Evolutionary conservation across 2,113 vertebrate species (phyloP), one percentile per base, ranked within the genome.

Genomic region (Barbus barbus): DNA sequence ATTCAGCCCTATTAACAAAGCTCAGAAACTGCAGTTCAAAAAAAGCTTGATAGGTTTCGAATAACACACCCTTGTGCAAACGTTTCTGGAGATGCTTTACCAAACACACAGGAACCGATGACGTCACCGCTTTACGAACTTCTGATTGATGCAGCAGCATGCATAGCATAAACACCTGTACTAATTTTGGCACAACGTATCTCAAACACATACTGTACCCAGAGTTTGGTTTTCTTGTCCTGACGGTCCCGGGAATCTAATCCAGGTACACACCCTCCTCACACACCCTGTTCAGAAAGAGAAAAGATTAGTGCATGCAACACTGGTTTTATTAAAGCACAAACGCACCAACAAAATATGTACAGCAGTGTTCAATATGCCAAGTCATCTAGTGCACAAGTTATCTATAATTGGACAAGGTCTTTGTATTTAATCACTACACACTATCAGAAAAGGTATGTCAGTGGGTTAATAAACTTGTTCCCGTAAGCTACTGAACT

Each of bases 211-310:
- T 24, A 51, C 48, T 7, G 77, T 83, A 79, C 79, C 83, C 77
- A 28, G 61, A n/a, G 33, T 13, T 75, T 77, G 74, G 46, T 77
- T 56, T 51, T 85, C 82, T 60, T 78, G 72, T 73, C 78, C 53
- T 36, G 61, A 80, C 69, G 24, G 87, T 87, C 85, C 78, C 22
- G 46, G 61, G 51, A 75, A 86, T 78, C 81, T 87, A 85, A 87
- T 85, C 88, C 85, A 73, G 72, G 56, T 67, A 63, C 84, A 86
- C 83, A 83, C 84, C 48, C 80, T 76, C 80, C 82, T 87, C 78
- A 87, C 79, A 85, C 83, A 86, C 85, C 85, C 86, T 89, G 89
- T 76, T 51, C 16, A 84, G 82, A 82, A 78, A 86, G 26, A 80
- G 24, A 48, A 86, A 41, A 65, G 24, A 48, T 81, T 81, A 69